Conservation (phyloP, 2,888 invertebrate genomes). For the Agriopis marginaria region DNA sequence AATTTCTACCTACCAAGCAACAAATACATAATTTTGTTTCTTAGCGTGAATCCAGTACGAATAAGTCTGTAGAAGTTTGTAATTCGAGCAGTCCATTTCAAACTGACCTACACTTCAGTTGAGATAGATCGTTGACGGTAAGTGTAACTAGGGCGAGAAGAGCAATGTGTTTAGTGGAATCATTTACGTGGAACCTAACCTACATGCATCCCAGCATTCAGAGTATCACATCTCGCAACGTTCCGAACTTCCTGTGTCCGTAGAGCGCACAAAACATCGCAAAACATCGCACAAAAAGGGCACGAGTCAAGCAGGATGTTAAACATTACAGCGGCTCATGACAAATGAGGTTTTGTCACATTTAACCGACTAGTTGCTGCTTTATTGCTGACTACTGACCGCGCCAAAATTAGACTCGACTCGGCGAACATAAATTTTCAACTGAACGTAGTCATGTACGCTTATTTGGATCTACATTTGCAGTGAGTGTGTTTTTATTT, state of each 20-base stretch:
- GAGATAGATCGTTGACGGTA: conserved; percentile 33
- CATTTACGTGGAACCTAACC: conserved; percentile 42
- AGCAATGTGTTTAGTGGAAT: conserved; percentile 39
- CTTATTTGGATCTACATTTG: conserved; percentile 20
- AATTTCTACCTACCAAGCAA: background rate
- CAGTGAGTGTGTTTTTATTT: background rate
- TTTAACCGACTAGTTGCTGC: conserved; percentile 45
- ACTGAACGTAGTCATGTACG: conserved; percentile 2
- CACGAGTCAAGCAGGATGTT: conserved; percentile 60
- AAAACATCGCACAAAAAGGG: conserved; percentile 64
- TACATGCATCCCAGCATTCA: conserved; percentile 42
- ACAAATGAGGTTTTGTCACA: conserved; percentile 53
- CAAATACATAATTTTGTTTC: background rate
- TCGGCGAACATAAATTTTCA: conserved; percentile 25
- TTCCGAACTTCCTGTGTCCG: conserved; percentile 68
- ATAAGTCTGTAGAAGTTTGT: background rate
- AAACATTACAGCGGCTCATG: conserved; percentile 58
- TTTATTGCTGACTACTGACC: conserved; percentile 53
- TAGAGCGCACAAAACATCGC: conserved; percentile 64
- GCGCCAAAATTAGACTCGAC: conserved; percentile 48
- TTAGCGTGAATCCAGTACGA: background rate
- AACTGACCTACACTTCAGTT: conserved; percentile 7
- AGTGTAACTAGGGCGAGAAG: conserved; percentile 15
- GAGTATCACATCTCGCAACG: conserved; percentile 61
- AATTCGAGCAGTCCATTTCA: conserved; percentile 6